Evolutionary conservation across 2,888 invertebrate species (phyloP), one percentile per base, ranked within the genome.

Genomic region (Netelia fuscicornis): DNA sequence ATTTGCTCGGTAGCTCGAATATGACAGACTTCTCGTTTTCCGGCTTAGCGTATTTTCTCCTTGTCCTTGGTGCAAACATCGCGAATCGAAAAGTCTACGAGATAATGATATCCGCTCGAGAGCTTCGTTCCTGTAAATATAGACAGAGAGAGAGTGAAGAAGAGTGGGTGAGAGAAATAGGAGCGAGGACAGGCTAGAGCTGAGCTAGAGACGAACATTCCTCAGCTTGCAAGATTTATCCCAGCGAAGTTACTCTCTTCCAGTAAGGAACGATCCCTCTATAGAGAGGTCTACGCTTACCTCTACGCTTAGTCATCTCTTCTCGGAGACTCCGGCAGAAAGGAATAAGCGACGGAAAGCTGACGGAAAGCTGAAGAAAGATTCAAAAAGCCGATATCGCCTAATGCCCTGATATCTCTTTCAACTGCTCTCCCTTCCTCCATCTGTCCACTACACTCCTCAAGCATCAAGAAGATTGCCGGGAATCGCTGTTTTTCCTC

Each of bases 371-470:
- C 37, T 37, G 37, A 37, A 72, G 84, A 85, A 86, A 83, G 87
- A 87, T 87, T 88, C 89, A 88, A 88, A 86, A 90, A 90, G 89
- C 91, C 90, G 91, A 90, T 90, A 92, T 90, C 89, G 88, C 86
- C 87, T 89, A 91, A 90, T 90, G 88, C 89, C 86, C 84, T 84
- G 87, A 87, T 90, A 90, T 90, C 88, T 86, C 85, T 89, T 89
- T 86, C 88, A 72, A 77, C 67, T 72, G 37, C 44, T 62, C 71
- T 72, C 64, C 67, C 76, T 13, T 10, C 56, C 62, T 54, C 42
- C 52, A 30, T 68, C 64, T 54, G 62, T 76, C 60, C 76, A 37
- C 42, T 72, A 42, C 17, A 48, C 52, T 30, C 30, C 25, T 42
- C 70, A 23, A 56, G 10, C 25, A 70, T 52, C 25, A 37, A 71